Evolutionary conservation across 2,888 invertebrate genomes (phyloP).

Genomic region (Tromatobia lineatoria): DNA sequence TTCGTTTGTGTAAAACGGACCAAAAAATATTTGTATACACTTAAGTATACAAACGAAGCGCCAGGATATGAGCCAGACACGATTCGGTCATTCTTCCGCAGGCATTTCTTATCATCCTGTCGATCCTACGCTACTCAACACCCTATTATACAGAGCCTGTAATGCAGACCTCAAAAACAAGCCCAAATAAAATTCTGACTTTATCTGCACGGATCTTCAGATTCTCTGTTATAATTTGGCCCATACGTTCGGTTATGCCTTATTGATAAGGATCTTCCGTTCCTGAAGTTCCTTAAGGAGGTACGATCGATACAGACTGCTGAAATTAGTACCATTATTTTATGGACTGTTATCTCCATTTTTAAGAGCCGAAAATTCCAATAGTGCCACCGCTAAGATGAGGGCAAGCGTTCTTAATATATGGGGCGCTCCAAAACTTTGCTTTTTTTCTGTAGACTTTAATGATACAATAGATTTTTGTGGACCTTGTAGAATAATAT

Average conservation of each 20-base stretch:
- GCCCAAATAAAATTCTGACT: constrained; percentile 29
- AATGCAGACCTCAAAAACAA: constrained; percentile 19
- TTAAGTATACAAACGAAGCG: neutral
- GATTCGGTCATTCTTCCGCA: constrained; percentile 55
- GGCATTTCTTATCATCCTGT: constrained; percentile 57
- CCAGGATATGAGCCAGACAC: constrained; percentile 65
- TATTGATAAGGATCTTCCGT: constrained; percentile 33
- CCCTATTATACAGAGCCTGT: constrained; percentile 10
- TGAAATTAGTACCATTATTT: neutral
- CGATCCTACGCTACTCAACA: constrained; percentile 48
- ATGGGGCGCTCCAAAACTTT: too few species aligned
- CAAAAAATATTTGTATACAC: constrained; percentile 7
- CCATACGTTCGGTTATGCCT: constrained; percentile 3
- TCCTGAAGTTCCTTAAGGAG: constrained; percentile 17
- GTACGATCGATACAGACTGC: neutral
- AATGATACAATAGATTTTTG: neutral
- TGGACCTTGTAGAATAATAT: too few species aligned
- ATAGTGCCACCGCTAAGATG: neutral
- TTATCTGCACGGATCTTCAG: constrained; percentile 6
- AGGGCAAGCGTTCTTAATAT: too few species aligned
- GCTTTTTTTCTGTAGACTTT: too few species aligned
- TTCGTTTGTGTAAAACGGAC: neutral
- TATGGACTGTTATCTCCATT: neutral
- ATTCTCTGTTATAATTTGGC: constrained; percentile 44
- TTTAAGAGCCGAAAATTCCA: neutral